Percentiles rank a stretch among this genome's conserved stretches.
Conservation (phyloP, 2,888 invertebrate species). For the Heteromurus nitidus region DNA sequence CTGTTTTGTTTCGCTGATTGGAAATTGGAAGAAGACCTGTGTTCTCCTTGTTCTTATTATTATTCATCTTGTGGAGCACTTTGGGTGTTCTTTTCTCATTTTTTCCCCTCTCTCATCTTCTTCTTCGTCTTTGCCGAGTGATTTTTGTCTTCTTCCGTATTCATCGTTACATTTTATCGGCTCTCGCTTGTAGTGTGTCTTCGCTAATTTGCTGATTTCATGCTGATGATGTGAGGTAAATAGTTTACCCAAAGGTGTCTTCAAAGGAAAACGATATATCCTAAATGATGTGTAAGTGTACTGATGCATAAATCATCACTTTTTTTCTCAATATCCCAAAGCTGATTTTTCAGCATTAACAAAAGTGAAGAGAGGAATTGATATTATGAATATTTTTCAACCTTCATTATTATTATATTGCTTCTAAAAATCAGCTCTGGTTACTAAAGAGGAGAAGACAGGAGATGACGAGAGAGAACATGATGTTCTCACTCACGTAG, state of each 20-base stretch:
- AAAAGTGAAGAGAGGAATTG: no score
- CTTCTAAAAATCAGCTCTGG: constrained; percentile 36
- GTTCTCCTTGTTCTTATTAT: constrained; percentile 65
- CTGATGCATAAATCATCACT: no score
- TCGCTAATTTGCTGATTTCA: constrained; percentile 54
- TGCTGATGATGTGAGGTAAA: neutral
- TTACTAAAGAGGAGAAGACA: constrained; percentile 6
- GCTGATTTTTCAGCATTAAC: no score
- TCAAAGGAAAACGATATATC: neutral
- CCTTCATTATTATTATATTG: constrained; percentile 26
- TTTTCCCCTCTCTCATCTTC: no score
- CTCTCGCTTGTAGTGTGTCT: constrained; percentile 47
- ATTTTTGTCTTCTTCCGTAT: constrained; percentile 63
- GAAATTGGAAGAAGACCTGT: constrained; percentile 59
- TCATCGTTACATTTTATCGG: constrained; percentile 61
- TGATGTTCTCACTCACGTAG: no score
- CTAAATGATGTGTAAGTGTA: no score
- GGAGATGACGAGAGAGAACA: constrained; percentile 10
- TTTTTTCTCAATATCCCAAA: no score
- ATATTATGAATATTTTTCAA: constrained; percentile 15
- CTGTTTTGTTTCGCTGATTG: constrained; percentile 57
- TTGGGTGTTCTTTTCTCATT: constrained; percentile 61
- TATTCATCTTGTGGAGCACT: constrained; percentile 66
- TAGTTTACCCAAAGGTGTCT: constrained; percentile 8
- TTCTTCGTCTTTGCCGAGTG: constrained; percentile 22